Conservation (phyloP, 2,113 vertebrate species). For the Silurus meridionalis region DNA sequence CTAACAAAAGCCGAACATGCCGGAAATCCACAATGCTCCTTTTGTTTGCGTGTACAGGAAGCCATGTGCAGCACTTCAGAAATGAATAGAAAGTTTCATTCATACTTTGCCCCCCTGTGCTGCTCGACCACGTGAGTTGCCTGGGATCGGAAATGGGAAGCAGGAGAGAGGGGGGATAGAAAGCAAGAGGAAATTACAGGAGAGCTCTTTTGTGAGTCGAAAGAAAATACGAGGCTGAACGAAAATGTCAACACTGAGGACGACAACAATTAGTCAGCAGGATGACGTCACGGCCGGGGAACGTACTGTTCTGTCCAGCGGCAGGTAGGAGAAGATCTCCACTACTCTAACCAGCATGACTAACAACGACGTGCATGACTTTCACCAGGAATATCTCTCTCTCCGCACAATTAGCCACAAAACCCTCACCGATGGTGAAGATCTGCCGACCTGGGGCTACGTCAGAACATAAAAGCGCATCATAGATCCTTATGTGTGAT, state of each 20-base stretch:
- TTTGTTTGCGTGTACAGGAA: slow-evolving; percentile 10
- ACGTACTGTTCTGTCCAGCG: slow-evolving; percentile 64
- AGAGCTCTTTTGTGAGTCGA: slow-evolving; percentile 42
- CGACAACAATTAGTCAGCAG: slow-evolving; percentile 73
- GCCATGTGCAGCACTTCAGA: slow-evolving; percentile 8
- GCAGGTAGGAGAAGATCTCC: slow-evolving; percentile 55
- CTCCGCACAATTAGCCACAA: slow-evolving; percentile 11
- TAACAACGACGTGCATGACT: slow-evolving; percentile 62
- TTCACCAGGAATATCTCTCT: slow-evolving; percentile 47
- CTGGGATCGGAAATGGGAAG: slow-evolving; percentile 57
- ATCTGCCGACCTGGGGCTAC: slow-evolving; percentile 18
- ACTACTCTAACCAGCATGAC: slow-evolving; percentile 66
- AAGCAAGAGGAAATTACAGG: slow-evolving; percentile 15
- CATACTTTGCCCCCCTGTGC: neutral
- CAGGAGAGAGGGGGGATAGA: slow-evolving; percentile 15
- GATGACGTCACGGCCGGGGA: slow-evolving; percentile 72
- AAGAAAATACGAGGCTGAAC: slow-evolving; percentile 45
- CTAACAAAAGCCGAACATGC: neutral
- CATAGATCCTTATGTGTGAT: slow-evolving; percentile 32
- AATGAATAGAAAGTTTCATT: slow-evolving; percentile 27
- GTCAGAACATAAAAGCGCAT: slow-evolving; percentile 36
- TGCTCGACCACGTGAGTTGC: neutral
- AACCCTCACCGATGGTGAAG: slow-evolving; percentile 22
- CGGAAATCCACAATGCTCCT: slow-evolving; percentile 18
- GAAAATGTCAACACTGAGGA: slow-evolving; percentile 55